Percentiles rank a stretch among this genome's conserved stretches.
Conservation (phyloP, 53 echinoderm and acorn worm genomes). For the Patiria pectinifera region DNA sequence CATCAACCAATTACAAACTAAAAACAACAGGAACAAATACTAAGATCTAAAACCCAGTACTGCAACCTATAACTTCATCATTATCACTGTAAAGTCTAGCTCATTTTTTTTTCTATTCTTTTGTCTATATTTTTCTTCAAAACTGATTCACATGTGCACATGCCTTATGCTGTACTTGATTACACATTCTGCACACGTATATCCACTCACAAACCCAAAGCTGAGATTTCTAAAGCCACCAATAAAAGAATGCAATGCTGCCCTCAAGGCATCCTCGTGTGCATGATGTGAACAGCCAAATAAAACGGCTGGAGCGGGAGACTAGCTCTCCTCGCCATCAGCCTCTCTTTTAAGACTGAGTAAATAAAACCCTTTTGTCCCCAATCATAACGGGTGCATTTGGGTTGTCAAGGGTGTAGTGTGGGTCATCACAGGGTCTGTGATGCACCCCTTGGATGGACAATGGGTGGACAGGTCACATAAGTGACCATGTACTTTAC, state of each 20-base stretch:
- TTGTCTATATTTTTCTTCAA: background rate
- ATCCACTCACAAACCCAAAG: background rate
- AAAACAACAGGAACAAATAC: too few species aligned
- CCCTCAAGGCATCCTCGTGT: constrained; percentile 44
- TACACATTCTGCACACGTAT: background rate
- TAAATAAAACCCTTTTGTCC: constrained; percentile 24
- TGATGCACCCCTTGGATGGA: background rate
- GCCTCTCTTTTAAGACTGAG: background rate
- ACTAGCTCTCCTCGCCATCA: constrained; percentile 14
- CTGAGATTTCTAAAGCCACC: background rate
- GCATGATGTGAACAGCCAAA: background rate
- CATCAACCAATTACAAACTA: too few species aligned
- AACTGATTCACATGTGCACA: background rate
- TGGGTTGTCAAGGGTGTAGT: constrained; percentile 6
- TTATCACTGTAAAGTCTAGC: too few species aligned
- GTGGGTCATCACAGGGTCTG: background rate
- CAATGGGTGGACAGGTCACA: background rate
- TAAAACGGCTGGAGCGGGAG: constrained; percentile 10
- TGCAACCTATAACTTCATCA: too few species aligned
- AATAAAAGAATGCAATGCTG: constrained; percentile 22
- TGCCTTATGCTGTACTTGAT: background rate
- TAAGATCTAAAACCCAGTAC: too few species aligned
- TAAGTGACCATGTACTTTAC: background rate
- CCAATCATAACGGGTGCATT: background rate
- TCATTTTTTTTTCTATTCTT: background rate